Conservation (phyloP, 35 echinoderm and acorn worm genomes). For the Nesometra sesokonis region DNA sequence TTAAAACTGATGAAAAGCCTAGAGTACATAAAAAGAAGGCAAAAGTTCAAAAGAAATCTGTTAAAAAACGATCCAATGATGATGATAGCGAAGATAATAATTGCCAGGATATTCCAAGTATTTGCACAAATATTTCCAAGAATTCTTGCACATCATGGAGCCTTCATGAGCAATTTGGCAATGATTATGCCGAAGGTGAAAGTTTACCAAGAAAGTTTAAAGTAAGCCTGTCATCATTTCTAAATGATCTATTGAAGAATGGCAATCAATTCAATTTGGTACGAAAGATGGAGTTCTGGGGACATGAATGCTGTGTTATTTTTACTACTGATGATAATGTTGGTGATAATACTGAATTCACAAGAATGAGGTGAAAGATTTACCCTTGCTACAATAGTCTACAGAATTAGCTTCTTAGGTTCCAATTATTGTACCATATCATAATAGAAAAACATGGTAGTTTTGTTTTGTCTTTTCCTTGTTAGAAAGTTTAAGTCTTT, state of each 20-base stretch:
- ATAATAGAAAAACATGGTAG: too few relatives aligned
- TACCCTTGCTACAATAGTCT: too few relatives aligned
- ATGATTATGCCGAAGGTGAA: neutral
- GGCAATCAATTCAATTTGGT: neutral
- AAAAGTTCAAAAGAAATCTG: neutral
- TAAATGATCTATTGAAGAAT: neutral
- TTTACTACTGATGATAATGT: neutral
- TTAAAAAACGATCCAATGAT: neutral
- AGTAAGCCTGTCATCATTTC: neutral
- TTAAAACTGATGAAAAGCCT: neutral
- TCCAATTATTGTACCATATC: too few relatives aligned
- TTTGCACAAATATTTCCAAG: neutral
- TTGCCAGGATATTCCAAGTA: neutral
- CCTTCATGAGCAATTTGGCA: neutral
- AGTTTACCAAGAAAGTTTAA: neutral
- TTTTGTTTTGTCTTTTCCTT: too few relatives aligned
- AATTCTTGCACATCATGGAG: neutral
- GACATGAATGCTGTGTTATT: neutral
- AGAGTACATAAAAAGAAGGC: neutral
- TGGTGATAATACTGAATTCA: neutral
- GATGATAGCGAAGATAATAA: neutral
- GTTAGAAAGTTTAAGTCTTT: too few relatives aligned
- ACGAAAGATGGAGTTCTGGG: neutral
- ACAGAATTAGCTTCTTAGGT: too few relatives aligned
- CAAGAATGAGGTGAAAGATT: neutral